These are phyloP conservation scores for Streptopelia turtur DNA, from an alignment of 2,797 vertebrate genomes.

Conservation along the genomic window DNA sequence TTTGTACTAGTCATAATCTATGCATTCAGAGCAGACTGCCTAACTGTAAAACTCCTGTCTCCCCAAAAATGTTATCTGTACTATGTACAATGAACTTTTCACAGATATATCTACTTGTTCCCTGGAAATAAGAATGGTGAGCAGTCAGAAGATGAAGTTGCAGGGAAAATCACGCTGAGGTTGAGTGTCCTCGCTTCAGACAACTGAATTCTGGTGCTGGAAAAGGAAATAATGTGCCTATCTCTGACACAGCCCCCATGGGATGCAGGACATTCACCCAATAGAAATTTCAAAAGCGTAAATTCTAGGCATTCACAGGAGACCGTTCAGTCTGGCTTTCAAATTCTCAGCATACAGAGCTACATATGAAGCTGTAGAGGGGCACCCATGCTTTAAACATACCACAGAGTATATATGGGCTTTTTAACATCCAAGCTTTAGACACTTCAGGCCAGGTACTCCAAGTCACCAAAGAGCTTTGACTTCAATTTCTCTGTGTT, in stretches of 20 bases:
- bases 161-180: background rate
- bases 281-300: background rate
- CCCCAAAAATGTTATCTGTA: background rate
- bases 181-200: background rate
- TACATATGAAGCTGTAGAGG: background rate
- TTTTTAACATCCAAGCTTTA: background rate
- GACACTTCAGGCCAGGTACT: background rate
- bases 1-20: background rate
- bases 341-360: background rate
- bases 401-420: no score
- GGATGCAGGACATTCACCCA: background rate
- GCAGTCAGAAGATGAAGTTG: conserved; percentile 22
- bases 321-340: background rate
- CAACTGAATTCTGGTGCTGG: background rate
- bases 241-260: background rate
- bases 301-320: background rate
- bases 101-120: background rate
- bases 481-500: background rate
- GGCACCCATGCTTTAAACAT: background rate
- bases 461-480: background rate
- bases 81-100: background rate
- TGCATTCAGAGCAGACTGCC: background rate
- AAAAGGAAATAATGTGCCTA: background rate
- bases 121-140: conserved; percentile 20
- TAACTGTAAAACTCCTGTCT: background rate